Evolutionary conservation across 2,113 vertebrate genomes (phyloP).

Genomic region (Melanotaenia duboulayi): DNA sequence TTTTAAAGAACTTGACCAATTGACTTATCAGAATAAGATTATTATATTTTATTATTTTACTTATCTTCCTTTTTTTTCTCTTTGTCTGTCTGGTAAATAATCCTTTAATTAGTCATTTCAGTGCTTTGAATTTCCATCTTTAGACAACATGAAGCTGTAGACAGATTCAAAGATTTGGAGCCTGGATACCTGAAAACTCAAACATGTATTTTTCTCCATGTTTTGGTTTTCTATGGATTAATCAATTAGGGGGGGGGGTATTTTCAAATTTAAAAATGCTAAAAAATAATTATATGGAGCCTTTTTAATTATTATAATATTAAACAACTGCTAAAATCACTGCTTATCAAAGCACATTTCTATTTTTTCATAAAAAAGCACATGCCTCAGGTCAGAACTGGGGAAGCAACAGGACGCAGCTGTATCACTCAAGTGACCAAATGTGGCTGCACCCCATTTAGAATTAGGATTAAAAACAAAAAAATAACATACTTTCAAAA

Average conservation of each 20-base stretch:
- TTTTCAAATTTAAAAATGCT: too few relatives aligned
- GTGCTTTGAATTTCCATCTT: too few relatives aligned
- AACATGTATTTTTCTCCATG: background rate
- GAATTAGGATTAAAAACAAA: conserved; percentile 35
- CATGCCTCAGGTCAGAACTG: conserved; percentile 11
- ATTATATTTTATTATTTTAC: too few relatives aligned
- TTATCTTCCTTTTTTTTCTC: background rate
- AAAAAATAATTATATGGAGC: background rate
- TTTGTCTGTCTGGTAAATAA: too few relatives aligned
- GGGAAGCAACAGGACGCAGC: conserved; percentile 47
- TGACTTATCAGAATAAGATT: too few relatives aligned
- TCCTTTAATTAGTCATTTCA: too few relatives aligned
- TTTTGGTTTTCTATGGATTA: too few relatives aligned
- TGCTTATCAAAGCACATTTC: background rate
- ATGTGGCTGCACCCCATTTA: conserved; percentile 6
- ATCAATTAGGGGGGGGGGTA: too few relatives aligned
- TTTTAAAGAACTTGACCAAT: too few relatives aligned
- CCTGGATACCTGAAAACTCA: background rate
- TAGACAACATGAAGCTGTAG: background rate
- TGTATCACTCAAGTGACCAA: conserved; percentile 37
- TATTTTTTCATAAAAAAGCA: conserved; percentile 20
- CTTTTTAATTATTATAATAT: background rate
- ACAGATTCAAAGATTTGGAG: background rate
- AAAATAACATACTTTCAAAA: conserved; percentile 28
- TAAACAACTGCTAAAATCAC: background rate